Evolutionary conservation across 2,888 invertebrate genomes (phyloP), one percentile per base, ranked within the genome.

Genomic region (Synanthedon formicaeformis): DNA sequence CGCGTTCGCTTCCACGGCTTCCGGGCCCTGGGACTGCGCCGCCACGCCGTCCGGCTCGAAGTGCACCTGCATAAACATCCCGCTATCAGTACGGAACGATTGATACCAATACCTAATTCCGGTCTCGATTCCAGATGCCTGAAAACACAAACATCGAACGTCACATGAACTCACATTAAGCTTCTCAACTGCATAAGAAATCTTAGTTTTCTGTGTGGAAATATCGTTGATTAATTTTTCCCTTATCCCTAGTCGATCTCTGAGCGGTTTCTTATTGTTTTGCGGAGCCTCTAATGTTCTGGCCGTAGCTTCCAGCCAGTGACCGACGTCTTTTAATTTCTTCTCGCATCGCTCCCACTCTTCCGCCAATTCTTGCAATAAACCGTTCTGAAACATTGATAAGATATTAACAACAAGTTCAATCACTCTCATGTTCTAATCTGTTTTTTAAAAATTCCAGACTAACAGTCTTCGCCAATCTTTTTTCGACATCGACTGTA

Each of bases 311-410:
- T 97, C 96, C 63, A 97, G 91, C 96, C 97, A 98, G 60, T 90
- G 89, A 56, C 92, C 92, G 50, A 95, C 94, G 64, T 97, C 97
- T 77, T 95, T 94, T 77, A 97, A 91, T 79, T 98, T 97, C 77
- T 92, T 94, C 81, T 97, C 97, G 81, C 96, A 97, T 78, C 97
- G 95, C 75, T 97, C 96, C 96, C 97, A 97, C 87, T 97, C 97
- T 75, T 97, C 96, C 51, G 94, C 93, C 52, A 96, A 92, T 84
- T 97, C 97, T 89, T 95, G 95, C 56, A 97, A 89, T 63, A 96
- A 84, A 50, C 95, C 93, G 73, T 94, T 94, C 96, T 96, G 81
- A 58, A 90, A 89, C 60, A 61, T 58, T 50, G 55, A 58, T 54
- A 54, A 56, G 52, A 54, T 13, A 40, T 27, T 45, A 45, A 14